phyloP scores from a whole-genome alignment of 30 jellyfish, hydroid and myxozoan species.

The Clytia hemisphaerica region DNA sequence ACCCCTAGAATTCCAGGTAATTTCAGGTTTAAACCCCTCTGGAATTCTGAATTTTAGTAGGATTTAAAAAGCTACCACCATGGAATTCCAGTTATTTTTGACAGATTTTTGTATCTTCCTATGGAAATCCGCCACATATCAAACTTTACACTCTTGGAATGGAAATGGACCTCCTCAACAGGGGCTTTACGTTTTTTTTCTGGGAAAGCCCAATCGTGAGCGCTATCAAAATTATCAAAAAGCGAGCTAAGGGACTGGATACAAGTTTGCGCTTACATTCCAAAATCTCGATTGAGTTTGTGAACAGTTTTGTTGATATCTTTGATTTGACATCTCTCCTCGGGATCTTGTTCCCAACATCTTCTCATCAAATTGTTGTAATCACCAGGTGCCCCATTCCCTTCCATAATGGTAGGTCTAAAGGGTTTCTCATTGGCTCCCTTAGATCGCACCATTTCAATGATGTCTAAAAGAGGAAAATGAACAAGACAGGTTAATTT shows the following conservation, averaged over 20 bases:
- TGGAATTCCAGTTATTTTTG: too few relatives aligned
- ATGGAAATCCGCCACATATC: too few relatives aligned
- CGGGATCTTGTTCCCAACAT: slow-evolving; percentile 78
- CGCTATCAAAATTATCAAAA: too few relatives aligned
- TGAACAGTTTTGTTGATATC: slow-evolving; percentile 28
- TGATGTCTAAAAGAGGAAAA: slow-evolving; percentile 40
- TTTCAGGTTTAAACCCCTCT: too few relatives aligned
- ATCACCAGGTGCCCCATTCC: slow-evolving; percentile 54
- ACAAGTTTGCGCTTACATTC: slow-evolving; percentile 3
- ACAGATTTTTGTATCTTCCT: too few relatives aligned
- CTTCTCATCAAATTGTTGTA: slow-evolving; percentile 43
- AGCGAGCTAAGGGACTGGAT: neutral
- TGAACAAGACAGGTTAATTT: neutral
- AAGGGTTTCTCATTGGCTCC: slow-evolving; percentile 45
- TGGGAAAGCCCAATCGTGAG: too few relatives aligned
- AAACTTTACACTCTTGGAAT: too few relatives aligned
- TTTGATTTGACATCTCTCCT: slow-evolving; percentile 55
- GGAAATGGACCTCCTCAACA: too few relatives aligned
- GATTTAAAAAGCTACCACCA: too few relatives aligned
- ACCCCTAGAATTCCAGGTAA: too few relatives aligned
- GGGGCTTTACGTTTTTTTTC: too few relatives aligned
- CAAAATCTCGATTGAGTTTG: slow-evolving; percentile 17
- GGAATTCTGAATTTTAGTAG: too few relatives aligned
- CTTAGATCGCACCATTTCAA: slow-evolving; percentile 35
- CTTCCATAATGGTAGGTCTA: slow-evolving; percentile 55